Evolutionary conservation across 2,888 invertebrate genomes (phyloP).

Genomic region (Ditylenchus weischeri): DNA sequence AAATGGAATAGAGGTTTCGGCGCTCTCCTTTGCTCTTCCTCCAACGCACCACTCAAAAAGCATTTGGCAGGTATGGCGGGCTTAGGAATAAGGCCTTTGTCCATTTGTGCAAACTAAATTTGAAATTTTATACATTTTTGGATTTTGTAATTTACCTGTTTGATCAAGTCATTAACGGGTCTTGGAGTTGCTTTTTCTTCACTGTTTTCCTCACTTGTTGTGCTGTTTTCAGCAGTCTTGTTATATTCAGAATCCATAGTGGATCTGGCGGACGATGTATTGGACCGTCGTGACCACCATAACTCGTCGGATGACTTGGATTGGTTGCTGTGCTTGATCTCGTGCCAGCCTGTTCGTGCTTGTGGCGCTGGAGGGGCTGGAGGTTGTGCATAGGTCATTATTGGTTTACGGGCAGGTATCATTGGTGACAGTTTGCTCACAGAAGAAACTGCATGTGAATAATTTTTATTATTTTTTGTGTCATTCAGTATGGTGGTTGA

Average conservation of each 20-base stretch:
- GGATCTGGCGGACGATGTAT: too few relatives aligned
- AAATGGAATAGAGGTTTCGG: conserved; percentile 6
- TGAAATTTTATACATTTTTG: too few relatives aligned
- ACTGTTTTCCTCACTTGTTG: background rate
- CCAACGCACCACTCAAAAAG: background rate
- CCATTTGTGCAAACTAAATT: conserved; percentile 6
- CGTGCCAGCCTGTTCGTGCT: conserved; percentile 5
- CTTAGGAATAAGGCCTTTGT: background rate
- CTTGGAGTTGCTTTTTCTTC: background rate
- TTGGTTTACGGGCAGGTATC: too few relatives aligned
- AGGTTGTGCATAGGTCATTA: background rate
- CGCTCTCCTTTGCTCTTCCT: background rate
- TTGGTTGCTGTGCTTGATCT: conserved; percentile 1
- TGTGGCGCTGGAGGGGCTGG: background rate
- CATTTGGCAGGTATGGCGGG: background rate
- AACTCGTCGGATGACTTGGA: background rate
- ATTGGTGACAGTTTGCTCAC: too few relatives aligned
- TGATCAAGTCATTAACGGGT: conserved; percentile 5
- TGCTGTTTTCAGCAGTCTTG: too few relatives aligned
- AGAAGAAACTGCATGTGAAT: too few relatives aligned
- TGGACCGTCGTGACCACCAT: too few relatives aligned
- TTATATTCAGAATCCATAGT: too few relatives aligned
- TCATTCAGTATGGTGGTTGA: too few relatives aligned
- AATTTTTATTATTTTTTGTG: too few relatives aligned
- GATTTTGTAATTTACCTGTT: background rate